These are phyloP conservation scores for Xanthostigma xanthostigma DNA, from an alignment of 2,888 invertebrate genomes.

Conservation along the genomic window DNA sequence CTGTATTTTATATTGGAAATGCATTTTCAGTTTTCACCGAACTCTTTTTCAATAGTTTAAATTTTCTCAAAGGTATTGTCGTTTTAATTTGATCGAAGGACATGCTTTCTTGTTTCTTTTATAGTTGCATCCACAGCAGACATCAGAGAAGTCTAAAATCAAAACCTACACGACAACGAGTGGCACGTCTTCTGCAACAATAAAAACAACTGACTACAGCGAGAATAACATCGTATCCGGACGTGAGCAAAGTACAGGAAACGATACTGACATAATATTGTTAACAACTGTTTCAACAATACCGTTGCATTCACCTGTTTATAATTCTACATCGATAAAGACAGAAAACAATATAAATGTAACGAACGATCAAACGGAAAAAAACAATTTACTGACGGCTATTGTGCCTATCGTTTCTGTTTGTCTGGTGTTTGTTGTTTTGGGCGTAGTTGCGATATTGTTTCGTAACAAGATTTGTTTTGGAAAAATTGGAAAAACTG, in stretches of 20 bases:
- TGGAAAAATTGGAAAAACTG: conserved; percentile 26
- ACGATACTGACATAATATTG: not conserved
- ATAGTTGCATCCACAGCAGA: too few relatives aligned
- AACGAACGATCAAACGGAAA: not conserved
- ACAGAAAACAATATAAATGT: not conserved
- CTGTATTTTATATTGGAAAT: too few relatives aligned
- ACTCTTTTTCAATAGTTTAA: too few relatives aligned
- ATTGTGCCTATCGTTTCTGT: conserved; percentile 51
- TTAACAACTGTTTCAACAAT: not conserved
- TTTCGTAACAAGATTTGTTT: conserved; percentile 47
- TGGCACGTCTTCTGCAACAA: conserved; percentile 14
- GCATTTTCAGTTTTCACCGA: too few relatives aligned
- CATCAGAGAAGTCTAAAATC: not conserved
- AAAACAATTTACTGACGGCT: not conserved
- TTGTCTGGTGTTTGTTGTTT: conserved; percentile 43
- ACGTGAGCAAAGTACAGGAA: too few relatives aligned
- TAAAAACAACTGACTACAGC: not conserved
- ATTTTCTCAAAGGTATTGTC: too few relatives aligned
- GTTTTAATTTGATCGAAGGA: too few relatives aligned
- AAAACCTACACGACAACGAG: not conserved
- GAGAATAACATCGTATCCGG: too few relatives aligned
- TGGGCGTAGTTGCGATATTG: conserved; percentile 43
- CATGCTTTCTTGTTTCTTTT: too few relatives aligned
- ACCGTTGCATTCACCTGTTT: not conserved
- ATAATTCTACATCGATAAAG: not conserved